These are phyloP conservation scores for Lamellibrachia luymesi DNA, from an alignment of 1,140 invertebrate species.

Conservation along the genomic window DNA sequence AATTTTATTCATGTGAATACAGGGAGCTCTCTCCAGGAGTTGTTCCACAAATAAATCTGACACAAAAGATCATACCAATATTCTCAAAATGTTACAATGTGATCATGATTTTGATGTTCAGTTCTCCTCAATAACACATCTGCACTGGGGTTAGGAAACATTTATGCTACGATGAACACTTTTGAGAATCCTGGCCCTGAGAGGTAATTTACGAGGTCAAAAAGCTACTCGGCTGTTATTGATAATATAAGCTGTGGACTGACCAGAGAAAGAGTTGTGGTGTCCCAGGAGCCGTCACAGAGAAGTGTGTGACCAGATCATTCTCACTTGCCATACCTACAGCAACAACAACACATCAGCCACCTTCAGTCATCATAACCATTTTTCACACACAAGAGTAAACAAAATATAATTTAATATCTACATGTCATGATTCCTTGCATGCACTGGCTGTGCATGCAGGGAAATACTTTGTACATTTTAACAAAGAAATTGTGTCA, in stretches of 20 bases:
- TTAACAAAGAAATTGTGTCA: not conserved
- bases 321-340: conserved; percentile 89
- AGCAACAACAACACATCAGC: conserved; percentile 23
- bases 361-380: not conserved
- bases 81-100: too few relatives aligned
- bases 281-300: conserved; percentile 72
- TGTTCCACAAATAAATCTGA: too few relatives aligned
- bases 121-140: too few relatives aligned
- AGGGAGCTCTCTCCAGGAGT: not conserved
- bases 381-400: not conserved
- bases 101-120: too few relatives aligned
- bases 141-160: too few relatives aligned
- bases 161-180: not conserved
- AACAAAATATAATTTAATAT: not conserved
- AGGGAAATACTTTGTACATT: not conserved
- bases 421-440: too few relatives aligned
- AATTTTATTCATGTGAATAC: not conserved
- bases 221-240: not conserved
- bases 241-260: conserved; percentile 10
- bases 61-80: too few relatives aligned
- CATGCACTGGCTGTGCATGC: too few relatives aligned
- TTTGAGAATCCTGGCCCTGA: not conserved
- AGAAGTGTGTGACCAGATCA: conserved; percentile 93
- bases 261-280: conserved; percentile 75
- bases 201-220: not conserved